Conservation (phyloP, 2,888 invertebrate genomes). For the Ophion costatus region DNA sequence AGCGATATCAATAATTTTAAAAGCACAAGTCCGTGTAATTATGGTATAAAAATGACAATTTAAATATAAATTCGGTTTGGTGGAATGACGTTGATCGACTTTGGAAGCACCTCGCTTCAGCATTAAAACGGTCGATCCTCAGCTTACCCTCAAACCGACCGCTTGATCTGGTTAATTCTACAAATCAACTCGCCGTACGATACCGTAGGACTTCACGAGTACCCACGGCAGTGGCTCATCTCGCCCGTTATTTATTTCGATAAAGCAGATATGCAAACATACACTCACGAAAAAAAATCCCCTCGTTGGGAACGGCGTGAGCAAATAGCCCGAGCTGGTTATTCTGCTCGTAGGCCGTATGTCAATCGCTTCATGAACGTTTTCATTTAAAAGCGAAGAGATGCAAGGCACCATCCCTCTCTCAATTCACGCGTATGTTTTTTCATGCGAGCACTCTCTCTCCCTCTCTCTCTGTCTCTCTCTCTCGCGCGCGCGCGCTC, state of each 20-base stretch:
- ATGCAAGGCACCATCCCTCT: constrained; percentile 52
- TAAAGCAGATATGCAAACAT: constrained; percentile 78
- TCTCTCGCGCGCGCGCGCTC: constrained; percentile 29
- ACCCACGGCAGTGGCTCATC: constrained; percentile 14
- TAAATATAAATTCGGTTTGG: not conserved
- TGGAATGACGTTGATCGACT: not conserved
- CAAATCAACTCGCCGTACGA: constrained; percentile 17
- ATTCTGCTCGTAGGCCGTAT: constrained; percentile 78
- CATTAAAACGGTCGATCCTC: not conserved
- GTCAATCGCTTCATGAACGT: constrained; percentile 72
- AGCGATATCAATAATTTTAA: not conserved
- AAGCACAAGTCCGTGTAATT: not conserved
- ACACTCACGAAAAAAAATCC: constrained; percentile 42
- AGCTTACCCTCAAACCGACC: not conserved
- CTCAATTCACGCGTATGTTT: constrained; percentile 56
- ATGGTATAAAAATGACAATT: not conserved
- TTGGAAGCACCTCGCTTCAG: not conserved
- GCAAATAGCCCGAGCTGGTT: constrained; percentile 47
- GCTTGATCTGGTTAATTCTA: constrained; percentile 22
- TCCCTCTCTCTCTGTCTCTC: constrained; percentile 30
- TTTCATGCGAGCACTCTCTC: constrained; percentile 52
- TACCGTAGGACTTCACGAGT: constrained; percentile 38
- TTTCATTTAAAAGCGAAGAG: constrained; percentile 69
- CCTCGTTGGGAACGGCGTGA: constrained; percentile 42
- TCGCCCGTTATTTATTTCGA: constrained; percentile 71